Conservation (phyloP, 2,797 vertebrate genomes). For the Heterohyrax brucei region DNA sequence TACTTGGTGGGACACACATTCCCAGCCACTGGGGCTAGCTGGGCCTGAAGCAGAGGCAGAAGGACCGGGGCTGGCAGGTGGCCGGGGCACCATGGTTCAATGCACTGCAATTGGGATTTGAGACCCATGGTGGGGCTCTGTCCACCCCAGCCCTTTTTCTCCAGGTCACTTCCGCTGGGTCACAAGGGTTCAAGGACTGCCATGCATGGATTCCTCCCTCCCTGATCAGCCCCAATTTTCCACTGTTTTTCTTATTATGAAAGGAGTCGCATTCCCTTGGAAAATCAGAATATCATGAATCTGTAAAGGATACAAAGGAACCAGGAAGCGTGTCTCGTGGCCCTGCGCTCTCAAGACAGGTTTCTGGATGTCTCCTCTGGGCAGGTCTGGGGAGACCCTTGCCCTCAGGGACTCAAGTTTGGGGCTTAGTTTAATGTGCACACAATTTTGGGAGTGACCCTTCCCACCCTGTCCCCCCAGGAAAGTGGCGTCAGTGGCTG, state of each 20-base stretch:
- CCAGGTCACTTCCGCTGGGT: accelerated
- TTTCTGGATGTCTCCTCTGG: background rate
- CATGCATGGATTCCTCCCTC: background rate
- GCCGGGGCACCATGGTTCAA: background rate
- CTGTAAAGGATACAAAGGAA: background rate
- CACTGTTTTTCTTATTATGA: background rate
- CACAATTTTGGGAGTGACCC: accelerated
- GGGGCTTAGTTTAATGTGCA: background rate
- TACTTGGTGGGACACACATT: background rate
- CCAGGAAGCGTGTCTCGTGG: accelerated
- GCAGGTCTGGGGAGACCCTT: accelerated
- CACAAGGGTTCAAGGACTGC: background rate
- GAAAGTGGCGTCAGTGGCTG: background rate
- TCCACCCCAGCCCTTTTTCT: background rate
- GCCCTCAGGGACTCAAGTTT: accelerated
- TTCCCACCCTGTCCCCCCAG: background rate
- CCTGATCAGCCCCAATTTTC: background rate
- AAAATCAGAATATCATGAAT: background rate
- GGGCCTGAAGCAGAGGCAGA: background rate
- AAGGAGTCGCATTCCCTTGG: background rate
- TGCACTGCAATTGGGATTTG: accelerated
- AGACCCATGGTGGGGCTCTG: background rate
- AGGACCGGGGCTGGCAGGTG: background rate
- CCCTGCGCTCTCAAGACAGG: background rate
- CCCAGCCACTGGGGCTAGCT: background rate